phyloP scores from a whole-genome alignment of 2,113 vertebrate species.

The Pollimyrus isidori region DNA sequence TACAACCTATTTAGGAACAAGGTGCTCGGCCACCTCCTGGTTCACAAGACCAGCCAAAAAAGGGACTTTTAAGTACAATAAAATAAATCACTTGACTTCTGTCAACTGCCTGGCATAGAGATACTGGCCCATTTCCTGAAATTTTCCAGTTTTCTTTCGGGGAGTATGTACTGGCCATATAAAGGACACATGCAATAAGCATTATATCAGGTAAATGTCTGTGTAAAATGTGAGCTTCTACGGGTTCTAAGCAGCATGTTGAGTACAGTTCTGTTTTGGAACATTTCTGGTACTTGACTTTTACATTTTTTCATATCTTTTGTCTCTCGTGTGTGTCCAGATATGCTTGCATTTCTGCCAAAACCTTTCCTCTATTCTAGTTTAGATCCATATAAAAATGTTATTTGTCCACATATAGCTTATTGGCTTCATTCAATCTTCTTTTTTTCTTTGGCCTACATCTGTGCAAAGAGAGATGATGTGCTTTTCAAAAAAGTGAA shows the following conservation, averaged over 20 bases:
- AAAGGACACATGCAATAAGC: background rate
- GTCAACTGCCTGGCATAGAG: background rate
- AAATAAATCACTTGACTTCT: background rate
- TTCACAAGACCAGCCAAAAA: background rate
- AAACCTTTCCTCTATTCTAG: background rate
- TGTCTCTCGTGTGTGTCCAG: background rate
- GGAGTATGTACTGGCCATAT: background rate
- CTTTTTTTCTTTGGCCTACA: slow-evolving; percentile 21
- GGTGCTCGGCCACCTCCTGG: background rate
- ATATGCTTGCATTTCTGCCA: background rate
- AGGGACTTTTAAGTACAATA: background rate
- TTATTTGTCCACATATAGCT: slow-evolving; percentile 1
- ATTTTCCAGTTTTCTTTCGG: background rate
- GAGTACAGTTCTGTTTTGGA: background rate
- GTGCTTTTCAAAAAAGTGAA: background rate
- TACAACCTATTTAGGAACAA: background rate
- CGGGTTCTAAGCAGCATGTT: background rate
- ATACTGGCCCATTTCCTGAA: background rate
- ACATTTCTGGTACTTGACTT: background rate
- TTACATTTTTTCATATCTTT: background rate
- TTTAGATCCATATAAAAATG: background rate
- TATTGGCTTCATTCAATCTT: background rate
- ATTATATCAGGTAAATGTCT: background rate
- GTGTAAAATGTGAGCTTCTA: background rate
- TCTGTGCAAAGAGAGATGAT: slow-evolving; percentile 35